These are phyloP conservation scores for Heteronetta atricapilla DNA, from an alignment of 2,113 vertebrate genomes.

Conservation along the genomic window DNA sequence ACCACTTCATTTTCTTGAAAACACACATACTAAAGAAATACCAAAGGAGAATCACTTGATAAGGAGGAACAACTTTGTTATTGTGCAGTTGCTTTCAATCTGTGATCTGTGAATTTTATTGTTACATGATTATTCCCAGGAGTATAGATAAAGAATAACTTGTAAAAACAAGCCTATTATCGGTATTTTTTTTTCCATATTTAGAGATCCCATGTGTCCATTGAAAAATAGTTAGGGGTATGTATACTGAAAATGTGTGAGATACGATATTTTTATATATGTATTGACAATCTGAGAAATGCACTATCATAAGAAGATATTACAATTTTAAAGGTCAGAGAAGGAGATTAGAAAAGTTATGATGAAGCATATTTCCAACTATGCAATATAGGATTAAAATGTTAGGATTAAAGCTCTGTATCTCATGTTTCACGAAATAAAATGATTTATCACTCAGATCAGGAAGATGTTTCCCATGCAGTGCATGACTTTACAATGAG, in stretches of 20 bases:
- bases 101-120: background rate
- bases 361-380: background rate
- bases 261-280: background rate
- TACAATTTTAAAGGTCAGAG: background rate
- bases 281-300: background rate
- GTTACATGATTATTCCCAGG: background rate
- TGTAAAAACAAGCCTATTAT: background rate
- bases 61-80: background rate
- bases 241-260: background rate
- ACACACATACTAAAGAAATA: background rate
- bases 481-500: background rate
- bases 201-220: background rate
- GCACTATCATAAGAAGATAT: background rate
- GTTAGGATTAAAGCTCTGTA: background rate
- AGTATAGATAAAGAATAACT: background rate
- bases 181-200: background rate
- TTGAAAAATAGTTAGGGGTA: background rate
- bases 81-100: background rate
- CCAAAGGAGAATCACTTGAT: background rate
- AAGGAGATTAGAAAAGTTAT: background rate
- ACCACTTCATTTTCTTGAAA: background rate
- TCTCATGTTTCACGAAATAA: conserved; percentile 33
- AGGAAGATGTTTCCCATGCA: background rate
- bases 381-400: background rate
- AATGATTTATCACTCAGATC: background rate